phyloP scores from a whole-genome alignment of 2,113 vertebrate genomes.

The Calcarius ornatus region DNA sequence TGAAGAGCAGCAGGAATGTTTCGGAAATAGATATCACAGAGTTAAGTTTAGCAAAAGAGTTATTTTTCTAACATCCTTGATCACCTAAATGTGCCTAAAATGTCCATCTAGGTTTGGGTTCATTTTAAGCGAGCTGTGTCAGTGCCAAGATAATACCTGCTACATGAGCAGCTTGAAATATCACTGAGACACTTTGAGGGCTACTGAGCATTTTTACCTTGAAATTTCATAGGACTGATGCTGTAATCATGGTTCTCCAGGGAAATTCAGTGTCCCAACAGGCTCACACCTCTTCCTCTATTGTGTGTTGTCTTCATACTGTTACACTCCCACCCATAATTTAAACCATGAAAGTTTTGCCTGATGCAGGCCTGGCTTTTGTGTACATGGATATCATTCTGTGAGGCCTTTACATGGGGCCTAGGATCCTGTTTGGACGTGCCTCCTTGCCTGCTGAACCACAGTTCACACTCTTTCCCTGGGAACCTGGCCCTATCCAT shows the following conservation, averaged over 20 bases:
- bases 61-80: neutral
- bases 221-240: neutral
- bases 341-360: neutral
- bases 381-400: neutral
- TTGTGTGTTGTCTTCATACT: accelerated
- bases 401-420: neutral
- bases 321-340: neutral
- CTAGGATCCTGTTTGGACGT: neutral
- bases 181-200: neutral
- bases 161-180: neutral
- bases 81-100: neutral
- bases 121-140: neutral
- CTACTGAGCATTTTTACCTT: neutral
- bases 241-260: neutral
- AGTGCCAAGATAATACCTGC: neutral
- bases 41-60: neutral
- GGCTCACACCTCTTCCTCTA: neutral
- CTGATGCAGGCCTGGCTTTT: neutral
- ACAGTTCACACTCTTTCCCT: neutral
- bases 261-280: neutral
- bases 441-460: neutral
- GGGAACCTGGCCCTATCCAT: neutral
- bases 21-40: neutral
- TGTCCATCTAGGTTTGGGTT: neutral
- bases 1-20: accelerated